Percentiles rank a stretch among this genome's conserved stretches.
phyloP scores from a whole-genome alignment of 2,113 vertebrate species.

The Pteropus alecto region DNA sequence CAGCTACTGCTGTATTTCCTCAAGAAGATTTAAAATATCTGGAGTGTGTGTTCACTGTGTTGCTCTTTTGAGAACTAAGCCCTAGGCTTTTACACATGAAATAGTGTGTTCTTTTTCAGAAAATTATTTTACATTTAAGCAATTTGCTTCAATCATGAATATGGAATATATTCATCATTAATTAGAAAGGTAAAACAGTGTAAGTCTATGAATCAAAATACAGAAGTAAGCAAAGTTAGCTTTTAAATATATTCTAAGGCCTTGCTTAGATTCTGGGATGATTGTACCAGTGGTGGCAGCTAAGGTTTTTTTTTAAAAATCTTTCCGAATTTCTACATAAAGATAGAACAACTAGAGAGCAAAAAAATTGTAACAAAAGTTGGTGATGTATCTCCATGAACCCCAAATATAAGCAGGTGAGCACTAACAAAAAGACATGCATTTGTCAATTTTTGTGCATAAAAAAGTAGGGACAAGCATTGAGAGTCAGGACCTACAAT shows the following conservation, averaged over 20 bases:
- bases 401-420: neutral
- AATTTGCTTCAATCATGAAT: neutral
- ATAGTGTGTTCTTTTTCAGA: constrained; percentile 8
- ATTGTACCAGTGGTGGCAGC: neutral
- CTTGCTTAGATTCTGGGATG: neutral
- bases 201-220: neutral
- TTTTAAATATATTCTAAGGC: neutral
- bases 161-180: neutral
- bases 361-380: constrained; percentile 31
- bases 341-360: neutral
- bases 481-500: neutral
- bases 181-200: neutral
- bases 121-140: constrained; percentile 15
- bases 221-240: neutral
- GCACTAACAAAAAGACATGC: neutral
- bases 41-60: neutral
- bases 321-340: constrained; percentile 5
- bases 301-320: neutral
- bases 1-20: neutral
- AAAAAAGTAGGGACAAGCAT: neutral
- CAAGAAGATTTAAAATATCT: constrained; percentile 8
- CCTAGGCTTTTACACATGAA: neutral
- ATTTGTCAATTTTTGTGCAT: neutral
- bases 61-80: neutral
- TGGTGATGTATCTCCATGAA: neutral